These are phyloP conservation scores for Drosophila trapezifrons DNA, from an alignment of 1,140 invertebrate species.

Conservation along the genomic window DNA sequence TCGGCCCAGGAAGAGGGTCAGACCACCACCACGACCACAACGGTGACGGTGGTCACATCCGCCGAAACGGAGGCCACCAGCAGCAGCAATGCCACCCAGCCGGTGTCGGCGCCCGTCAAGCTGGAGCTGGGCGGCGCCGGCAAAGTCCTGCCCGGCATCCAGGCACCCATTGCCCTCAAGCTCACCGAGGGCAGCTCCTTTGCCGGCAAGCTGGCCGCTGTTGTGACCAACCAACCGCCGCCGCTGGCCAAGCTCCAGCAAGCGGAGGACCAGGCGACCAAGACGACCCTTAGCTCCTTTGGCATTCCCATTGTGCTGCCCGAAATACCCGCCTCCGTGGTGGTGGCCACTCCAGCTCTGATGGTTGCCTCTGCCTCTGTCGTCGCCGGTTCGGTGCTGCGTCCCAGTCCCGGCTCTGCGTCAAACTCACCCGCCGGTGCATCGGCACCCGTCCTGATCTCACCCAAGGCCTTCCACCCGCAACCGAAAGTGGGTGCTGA, in stretches of 20 bases:
- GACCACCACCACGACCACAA: conserved; percentile 16
- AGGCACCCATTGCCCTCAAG: conserved; percentile 66
- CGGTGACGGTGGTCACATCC: conserved; percentile 9
- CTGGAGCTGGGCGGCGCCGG: conserved; percentile 41
- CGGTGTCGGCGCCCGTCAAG: conserved; percentile 53
- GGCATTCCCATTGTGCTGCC: conserved; percentile 75
- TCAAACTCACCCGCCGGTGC: conserved; percentile 7
- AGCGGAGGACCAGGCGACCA: background rate
- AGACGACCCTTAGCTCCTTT: conserved; percentile 16
- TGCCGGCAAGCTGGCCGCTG: conserved; percentile 31
- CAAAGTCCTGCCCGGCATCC: conserved; percentile 44
- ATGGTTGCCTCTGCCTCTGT: conserved; percentile 29
- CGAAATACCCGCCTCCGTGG: conserved; percentile 76
- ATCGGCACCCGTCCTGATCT: conserved; percentile 27
- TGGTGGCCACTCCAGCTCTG: conserved; percentile 53
- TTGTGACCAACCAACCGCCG: conserved; percentile 18
- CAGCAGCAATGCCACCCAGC: conserved; percentile 32
- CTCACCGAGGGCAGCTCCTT: conserved; percentile 33
- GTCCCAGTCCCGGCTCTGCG: conserved; percentile 43
- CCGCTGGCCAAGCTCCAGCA: conserved; percentile 22
- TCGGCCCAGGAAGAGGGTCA: conserved; percentile 43
- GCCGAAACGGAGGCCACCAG: conserved; percentile 31
- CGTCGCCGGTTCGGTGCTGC: conserved; percentile 32
- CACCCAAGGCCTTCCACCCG: conserved; percentile 27
- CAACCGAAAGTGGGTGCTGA: conserved; percentile 8